phyloP scores from a whole-genome alignment of 2,888 invertebrate species.

The Pristionchus maxplancki region DNA sequence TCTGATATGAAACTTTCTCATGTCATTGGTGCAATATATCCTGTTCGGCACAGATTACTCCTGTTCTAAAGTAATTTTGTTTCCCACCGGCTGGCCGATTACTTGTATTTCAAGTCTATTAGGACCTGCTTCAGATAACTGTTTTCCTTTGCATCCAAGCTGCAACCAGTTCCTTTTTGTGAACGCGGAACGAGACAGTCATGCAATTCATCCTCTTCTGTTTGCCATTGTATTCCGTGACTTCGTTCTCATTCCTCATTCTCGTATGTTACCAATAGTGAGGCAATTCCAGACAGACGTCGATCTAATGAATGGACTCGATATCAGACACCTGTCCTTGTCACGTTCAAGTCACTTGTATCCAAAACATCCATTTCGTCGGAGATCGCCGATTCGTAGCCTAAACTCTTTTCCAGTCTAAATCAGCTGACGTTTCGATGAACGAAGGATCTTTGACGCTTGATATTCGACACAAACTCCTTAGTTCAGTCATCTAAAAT shows the following conservation, averaged over 20 bases:
- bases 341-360: neutral
- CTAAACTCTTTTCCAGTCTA: neutral
- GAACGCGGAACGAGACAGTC: neutral
- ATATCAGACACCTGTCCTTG: neutral
- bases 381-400: neutral
- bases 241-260: neutral
- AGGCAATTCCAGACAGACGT: neutral
- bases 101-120: no score
- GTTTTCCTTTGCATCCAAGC: no score
- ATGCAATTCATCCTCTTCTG: neutral
- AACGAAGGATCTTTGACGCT: no score
- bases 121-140: no score
- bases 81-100: no score
- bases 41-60: no score
- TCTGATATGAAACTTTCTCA: no score
- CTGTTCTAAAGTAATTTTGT: no score
- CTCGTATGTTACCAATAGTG: neutral
- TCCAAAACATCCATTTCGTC: neutral
- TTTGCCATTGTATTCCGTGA: neutral
- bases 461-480: no score
- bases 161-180: neutral
- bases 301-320: neutral
- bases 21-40: no score
- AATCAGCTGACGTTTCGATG: neutral
- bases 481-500: no score